phyloP scores from a whole-genome alignment of 2,113 vertebrate genomes.

The Apteryx owenii region DNA sequence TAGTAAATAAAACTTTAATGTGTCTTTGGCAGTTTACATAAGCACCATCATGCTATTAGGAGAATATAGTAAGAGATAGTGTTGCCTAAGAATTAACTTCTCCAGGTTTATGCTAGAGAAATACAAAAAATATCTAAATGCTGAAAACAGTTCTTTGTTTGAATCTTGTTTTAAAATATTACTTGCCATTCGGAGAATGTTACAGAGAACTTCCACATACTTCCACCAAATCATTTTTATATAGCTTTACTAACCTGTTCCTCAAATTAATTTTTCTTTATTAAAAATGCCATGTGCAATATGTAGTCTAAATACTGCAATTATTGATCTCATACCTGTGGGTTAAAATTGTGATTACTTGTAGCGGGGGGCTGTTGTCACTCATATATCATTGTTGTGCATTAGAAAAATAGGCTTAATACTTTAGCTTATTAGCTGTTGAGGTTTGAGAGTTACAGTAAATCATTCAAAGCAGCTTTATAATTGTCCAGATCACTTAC shows the following conservation, averaged over 20 bases:
- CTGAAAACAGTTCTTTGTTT: neutral
- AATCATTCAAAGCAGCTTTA: neutral
- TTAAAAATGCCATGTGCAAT: neutral
- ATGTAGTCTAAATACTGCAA: neutral
- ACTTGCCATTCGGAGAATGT: neutral
- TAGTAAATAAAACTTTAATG: neutral
- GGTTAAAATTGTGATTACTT: neutral
- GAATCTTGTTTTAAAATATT: neutral
- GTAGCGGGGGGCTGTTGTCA: neutral
- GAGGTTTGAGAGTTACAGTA: neutral
- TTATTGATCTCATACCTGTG: neutral
- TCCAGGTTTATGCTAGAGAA: neutral
- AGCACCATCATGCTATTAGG: neutral
- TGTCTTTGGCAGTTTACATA: neutral
- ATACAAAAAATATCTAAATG: neutral
- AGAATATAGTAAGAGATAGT: neutral
- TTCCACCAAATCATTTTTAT: neutral
- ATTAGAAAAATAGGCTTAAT: neutral
- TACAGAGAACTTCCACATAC: neutral
- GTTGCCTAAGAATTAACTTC: neutral
- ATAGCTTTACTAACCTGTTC: neutral
- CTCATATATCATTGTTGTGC: neutral
- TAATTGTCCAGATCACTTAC: neutral
- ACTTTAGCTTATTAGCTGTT: neutral
- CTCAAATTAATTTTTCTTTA: neutral